Evolutionary conservation across 2,113 vertebrate species (phyloP).

Genomic region (Panthera leo): DNA sequence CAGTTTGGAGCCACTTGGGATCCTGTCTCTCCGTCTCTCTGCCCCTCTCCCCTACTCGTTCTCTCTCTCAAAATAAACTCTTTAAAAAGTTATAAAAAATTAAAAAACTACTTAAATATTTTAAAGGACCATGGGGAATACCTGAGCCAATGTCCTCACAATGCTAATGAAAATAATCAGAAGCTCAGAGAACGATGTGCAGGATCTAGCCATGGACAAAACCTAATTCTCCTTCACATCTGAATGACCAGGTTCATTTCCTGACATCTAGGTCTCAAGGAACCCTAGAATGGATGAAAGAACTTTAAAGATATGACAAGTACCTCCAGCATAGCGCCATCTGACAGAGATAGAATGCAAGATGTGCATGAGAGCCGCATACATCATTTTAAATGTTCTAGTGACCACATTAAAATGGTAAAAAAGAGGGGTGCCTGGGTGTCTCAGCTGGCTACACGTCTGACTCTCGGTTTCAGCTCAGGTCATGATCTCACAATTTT

Average conservation of each 20-base stretch:
- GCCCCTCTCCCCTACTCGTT: not conserved
- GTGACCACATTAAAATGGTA: not conserved
- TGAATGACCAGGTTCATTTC: not conserved
- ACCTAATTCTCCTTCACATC: not conserved
- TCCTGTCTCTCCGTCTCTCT: not conserved
- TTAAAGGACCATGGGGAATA: not conserved
- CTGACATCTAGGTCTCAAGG: not conserved
- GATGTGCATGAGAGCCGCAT: not conserved
- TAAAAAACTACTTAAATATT: no score
- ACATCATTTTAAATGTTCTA: not conserved
- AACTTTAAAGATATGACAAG: not conserved
- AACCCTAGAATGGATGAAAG: not conserved
- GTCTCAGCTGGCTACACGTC: no score
- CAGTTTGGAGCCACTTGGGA: not conserved
- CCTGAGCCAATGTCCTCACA: not conserved
- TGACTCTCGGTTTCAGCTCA: no score
- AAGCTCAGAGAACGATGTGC: not conserved
- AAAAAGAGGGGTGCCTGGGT: not conserved
- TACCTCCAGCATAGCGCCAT: not conserved
- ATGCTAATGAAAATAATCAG: not conserved
- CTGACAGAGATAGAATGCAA: not conserved
- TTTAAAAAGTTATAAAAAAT: not conserved
- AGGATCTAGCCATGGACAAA: not conserved
- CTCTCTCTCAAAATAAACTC: not conserved
- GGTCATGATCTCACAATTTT: no score